Conservation (phyloP, 2,888 invertebrate genomes). For the Tenodera sinensis region DNA sequence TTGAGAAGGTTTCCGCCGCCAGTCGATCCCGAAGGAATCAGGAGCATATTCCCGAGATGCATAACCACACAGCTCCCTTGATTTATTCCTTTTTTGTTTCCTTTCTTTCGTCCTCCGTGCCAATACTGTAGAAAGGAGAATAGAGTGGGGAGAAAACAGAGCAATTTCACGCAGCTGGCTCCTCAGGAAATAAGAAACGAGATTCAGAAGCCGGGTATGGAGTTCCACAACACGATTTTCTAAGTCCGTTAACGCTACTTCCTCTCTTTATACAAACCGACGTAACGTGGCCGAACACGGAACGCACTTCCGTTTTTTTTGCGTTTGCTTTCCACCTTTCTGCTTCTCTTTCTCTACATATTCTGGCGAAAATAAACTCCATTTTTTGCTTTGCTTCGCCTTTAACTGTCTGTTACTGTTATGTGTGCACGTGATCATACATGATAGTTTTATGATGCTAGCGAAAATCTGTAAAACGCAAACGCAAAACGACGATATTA, state of each 20-base stretch:
- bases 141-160: slow-evolving; percentile 17
- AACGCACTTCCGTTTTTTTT: background rate
- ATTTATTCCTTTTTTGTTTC: slow-evolving; percentile 1
- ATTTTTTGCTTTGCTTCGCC: background rate
- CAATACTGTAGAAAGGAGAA: background rate
- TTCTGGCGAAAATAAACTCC: background rate
- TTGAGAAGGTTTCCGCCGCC: background rate
- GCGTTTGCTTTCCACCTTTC: background rate
- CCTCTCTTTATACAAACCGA: background rate
- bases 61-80: slow-evolving; percentile 8
- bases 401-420: too few species aligned
- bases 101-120: background rate
- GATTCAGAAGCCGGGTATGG: slow-evolving; percentile 9
- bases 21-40: slow-evolving; percentile 2
- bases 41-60: background rate
- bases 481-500: too few species aligned
- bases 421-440: too few species aligned
- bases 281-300: background rate
- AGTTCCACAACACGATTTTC: background rate
- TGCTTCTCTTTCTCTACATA: background rate
- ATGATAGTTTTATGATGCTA: too few species aligned
- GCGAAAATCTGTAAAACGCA: too few species aligned
- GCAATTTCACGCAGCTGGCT: slow-evolving; percentile 32
- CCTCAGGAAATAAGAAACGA: slow-evolving; percentile 15
- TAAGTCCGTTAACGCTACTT: background rate